Base-by-base conservation (phyloP, 2,888 invertebrate genomes). In the Amphipyra berbera region DNA sequence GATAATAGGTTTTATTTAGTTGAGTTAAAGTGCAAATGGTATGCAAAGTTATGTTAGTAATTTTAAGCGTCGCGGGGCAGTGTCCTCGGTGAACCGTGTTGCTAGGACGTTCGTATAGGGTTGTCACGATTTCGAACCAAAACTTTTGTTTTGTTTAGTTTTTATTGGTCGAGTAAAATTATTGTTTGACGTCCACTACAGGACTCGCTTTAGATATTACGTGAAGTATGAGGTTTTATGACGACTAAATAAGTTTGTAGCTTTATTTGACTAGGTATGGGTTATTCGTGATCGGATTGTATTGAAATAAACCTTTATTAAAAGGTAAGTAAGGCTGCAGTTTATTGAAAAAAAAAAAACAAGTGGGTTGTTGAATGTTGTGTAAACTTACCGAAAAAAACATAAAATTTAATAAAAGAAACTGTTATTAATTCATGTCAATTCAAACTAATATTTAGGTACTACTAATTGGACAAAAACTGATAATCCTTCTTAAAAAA, bases 11-110 rank as follows among this genome's bases (percentile, higher is more conserved):
- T 52, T 61, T 80, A 71, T 77, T 12, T 0, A 0, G 10, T 15
- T 54, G 37, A 45, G 0, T 59, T 88, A 86, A 75, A 74, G 81
- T 68, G 47, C 35, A 60, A 64, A 35, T 30, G 38, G 15, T 21
- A 47, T 55, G 73, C 48, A 68, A 56, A 61, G 45, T 57, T 70
- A 66, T 66, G 73, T 75, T 78, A 67, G 79, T 79, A 75, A 65
- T 78, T 85, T 86, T 81, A 82, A 83, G 79, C 82, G 78, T 80
- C 77, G 81, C 77, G 82, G 88, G 91, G 91, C 92, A 93, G 85
- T 90, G 93, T 88, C 92, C 93, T 91, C 87, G 61, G 76, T 88
- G 90, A 90, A 90, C 90, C 82, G 82, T 85, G 90, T 88, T 87
- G 90, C 88, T 90, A 89, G 88, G 90, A 88, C 87, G 87, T 76